Conservation (phyloP, 2,888 invertebrate genomes). For the Yponomeuta malinellus region DNA sequence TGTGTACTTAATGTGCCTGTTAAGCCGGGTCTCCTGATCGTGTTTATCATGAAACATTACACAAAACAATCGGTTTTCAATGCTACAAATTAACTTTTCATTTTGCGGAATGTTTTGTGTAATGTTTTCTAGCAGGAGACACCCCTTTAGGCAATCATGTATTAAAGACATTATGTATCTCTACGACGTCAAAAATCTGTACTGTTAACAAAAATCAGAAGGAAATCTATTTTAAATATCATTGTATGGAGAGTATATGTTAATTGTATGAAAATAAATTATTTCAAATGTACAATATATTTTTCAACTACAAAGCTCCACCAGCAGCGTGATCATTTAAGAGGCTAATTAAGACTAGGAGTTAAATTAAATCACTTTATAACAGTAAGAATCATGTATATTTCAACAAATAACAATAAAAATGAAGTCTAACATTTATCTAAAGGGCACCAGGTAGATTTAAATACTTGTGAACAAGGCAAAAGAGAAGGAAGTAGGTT, state of each 20-base stretch:
- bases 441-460: conserved; percentile 54
- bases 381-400: neutral
- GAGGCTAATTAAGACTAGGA: neutral
- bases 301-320: neutral
- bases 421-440: conserved; percentile 35
- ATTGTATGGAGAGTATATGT: conserved; percentile 67
- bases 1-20: conserved; percentile 18
- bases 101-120: too few relatives aligned
- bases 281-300: neutral
- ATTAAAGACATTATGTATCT: conserved; percentile 5
- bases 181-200: conserved; percentile 26
- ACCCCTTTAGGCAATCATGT: conserved; percentile 12
- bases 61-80: too few relatives aligned
- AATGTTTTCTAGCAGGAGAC: too few relatives aligned
- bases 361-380: neutral
- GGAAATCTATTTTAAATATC: conserved; percentile 73
- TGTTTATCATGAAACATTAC: too few relatives aligned
- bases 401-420: conserved; percentile 33
- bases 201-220: conserved; percentile 56
- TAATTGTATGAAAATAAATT: conserved; percentile 61
- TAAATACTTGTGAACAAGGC: neutral
- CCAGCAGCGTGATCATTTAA: neutral
- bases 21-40: neutral
- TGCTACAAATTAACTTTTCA: too few relatives aligned
- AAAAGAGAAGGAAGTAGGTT: neutral